phyloP scores from a whole-genome alignment of 2,888 invertebrate genomes.

The Drosophila sordidula region DNA sequence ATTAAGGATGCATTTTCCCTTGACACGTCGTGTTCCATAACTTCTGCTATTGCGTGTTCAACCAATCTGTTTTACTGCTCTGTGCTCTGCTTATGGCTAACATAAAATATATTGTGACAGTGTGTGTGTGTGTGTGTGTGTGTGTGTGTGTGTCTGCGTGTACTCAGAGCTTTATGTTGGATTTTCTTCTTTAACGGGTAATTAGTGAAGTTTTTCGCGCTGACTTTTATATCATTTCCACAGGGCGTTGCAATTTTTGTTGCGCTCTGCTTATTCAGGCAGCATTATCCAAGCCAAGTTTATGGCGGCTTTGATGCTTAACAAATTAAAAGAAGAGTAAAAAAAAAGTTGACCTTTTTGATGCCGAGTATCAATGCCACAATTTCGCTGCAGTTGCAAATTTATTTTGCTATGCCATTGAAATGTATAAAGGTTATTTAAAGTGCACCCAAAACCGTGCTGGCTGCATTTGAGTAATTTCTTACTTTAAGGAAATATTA shows the following conservation, averaged over 20 bases:
- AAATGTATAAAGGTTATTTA: neutral
- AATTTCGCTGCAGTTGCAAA: constrained; percentile 1
- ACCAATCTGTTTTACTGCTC: constrained; percentile 20
- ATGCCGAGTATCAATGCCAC: constrained; percentile 3
- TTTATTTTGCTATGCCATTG: neutral
- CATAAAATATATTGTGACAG: constrained; percentile 58
- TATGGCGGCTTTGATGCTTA: constrained; percentile 5
- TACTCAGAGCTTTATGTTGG: constrained; percentile 28
- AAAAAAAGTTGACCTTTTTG: neutral
- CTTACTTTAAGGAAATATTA: neutral
- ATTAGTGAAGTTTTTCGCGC: constrained; percentile 62
- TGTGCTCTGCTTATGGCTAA: constrained; percentile 33
- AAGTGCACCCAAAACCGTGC: neutral
- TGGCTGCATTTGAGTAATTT: neutral
- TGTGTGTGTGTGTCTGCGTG: neutral
- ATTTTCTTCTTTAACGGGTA: constrained; percentile 59
- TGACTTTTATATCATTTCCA: constrained; percentile 30
- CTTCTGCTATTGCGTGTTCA: constrained; percentile 33
- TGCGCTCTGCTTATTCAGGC: constrained; percentile 1
- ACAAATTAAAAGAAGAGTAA: constrained; percentile 5
- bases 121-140: neutral
- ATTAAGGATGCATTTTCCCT: constrained; percentile 35
- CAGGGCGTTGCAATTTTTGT: constrained; percentile 6
- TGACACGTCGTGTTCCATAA: constrained; percentile 33
- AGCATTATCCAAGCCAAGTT: constrained; percentile 15